phyloP scores from a whole-genome alignment of 2,888 invertebrate genomes.

The Melanophora roralis region DNA sequence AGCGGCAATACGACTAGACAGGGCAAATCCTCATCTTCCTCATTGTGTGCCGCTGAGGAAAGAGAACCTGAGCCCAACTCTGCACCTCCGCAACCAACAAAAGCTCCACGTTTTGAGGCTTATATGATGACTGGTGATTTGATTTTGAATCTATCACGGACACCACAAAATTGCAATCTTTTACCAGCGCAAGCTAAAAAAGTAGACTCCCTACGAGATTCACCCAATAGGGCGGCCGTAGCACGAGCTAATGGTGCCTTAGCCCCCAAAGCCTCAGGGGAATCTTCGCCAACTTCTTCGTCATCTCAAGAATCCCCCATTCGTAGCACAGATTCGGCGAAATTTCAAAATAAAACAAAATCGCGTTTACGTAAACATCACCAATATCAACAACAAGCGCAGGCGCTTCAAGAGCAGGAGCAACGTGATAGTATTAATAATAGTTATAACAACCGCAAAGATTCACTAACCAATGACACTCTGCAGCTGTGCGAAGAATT shows the following conservation, averaged over 20 bases:
- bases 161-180: conserved; percentile 83
- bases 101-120: conserved; percentile 86
- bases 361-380: conserved; percentile 59
- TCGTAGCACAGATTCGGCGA: conserved; percentile 74
- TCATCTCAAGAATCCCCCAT: conserved; percentile 76
- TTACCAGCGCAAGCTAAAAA: conserved; percentile 79
- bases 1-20: conserved; percentile 68
- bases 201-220: conserved; percentile 77
- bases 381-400: conserved; percentile 61
- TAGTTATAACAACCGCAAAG: conserved; percentile 74
- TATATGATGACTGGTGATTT: conserved; percentile 99
- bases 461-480: conserved; percentile 75
- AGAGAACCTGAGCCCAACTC: conserved; percentile 71
- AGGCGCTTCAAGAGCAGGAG: conserved; percentile 70
- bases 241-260: conserved; percentile 75
- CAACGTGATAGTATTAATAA: conserved; percentile 74
- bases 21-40: conserved; percentile 32
- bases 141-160: conserved; percentile 93
- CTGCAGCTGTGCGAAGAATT: conserved; percentile 73
- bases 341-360: conserved; percentile 67
- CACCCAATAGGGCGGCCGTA: conserved; percentile 71
- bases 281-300: conserved; percentile 77
- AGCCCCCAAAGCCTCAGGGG: conserved; percentile 77
- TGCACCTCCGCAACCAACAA: conserved; percentile 73
- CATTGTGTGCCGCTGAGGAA: conserved; percentile 52